Base-by-base conservation (phyloP, 2,797 vertebrate genomes). In the Rhinichthys osculus region DNA sequence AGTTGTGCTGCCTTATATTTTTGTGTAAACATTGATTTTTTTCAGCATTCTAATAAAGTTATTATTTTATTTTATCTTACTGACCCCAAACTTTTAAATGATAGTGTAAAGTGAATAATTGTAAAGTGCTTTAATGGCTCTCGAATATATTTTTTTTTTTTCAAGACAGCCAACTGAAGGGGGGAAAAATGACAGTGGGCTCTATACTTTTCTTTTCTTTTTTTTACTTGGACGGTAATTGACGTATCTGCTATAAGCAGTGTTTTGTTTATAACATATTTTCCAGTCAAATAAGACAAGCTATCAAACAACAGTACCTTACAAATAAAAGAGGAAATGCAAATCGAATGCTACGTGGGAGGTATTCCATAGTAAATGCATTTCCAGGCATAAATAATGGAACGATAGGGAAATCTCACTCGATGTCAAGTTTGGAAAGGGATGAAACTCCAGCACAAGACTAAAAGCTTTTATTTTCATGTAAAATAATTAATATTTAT, bases 231-330 rank as follows among this genome's bases (percentile, higher is more conserved):
- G 19, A n/a, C 57, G 73, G 33, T 50, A 1, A 35, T 64, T 76
- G 19, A 35, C 69, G 84, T 59, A 4, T 27, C 27, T 19, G 82
- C 10, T 47, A 17, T 73, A 87, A 86, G 71, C 87, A 71, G 27
- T 47, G 70, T 40, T 73, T 78, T 87, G 87, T 81, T 87, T 86
- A 81, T 76, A 85, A 73, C 72, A 90, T 66, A 95, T 96, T 96
- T 95, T 85, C 91, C 76, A 95, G 93, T 93, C 94, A 96, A 95
- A 95, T 95, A 81, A 82, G 59, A 1, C 16, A 54, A 33, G 77
- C 50, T 44, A 52, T 59, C 4, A 23, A 69, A 90, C 84, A 92
- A 91, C 84, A 93, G 85, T 27, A 21, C 62, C 66, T 81, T 52
- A 89, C 88, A 88, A 90, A 77, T 35, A 88, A 35, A 79, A 66